Base-by-base conservation (phyloP, 2,113 vertebrate species). In the Apistogramma diplotaenia region DNA sequence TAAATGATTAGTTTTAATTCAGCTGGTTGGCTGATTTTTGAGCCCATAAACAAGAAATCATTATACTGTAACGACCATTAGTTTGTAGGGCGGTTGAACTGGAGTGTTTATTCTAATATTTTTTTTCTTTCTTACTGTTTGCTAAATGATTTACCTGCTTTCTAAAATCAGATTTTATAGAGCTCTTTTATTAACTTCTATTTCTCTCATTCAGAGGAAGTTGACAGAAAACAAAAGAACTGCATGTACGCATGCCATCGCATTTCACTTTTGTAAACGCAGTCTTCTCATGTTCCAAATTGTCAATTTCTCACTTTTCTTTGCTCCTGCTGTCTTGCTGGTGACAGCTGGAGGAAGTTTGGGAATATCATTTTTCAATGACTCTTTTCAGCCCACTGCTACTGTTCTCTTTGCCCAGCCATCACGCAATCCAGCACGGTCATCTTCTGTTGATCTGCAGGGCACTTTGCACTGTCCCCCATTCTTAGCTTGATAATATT, bases 181-280 rank as follows among this genome's bases (percentile, higher is more conserved):
- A 35, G 8, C 33, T 35, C 33, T 8, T 6, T 37, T 25, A 25
- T 37, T 53, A 35, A 25, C 43, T 60, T 83, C n/a, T 33, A n/a
- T 33, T 46, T 54, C 49, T 81, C 13, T 53, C 43, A 59, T 75
- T 72, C 62, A 53, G 18, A 43, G 35, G 49, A 74, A 54, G 58
- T 13, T 76, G 82, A 61, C 27, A 40, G 71, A 74, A 67, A 67
- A 19, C 19, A n/a, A 49, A 33, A 27, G 15, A 33, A 23, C 29
- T 61, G 33, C 18, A 76, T 76, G 74, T 81, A 75, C 70, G 51
- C 83, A 57, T 61, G 40, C 70, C 59, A 71, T 87, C 43, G 31
- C 80, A 79, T 86, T 74, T 85, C 29, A 29, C 86, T 27, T 53
- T 18, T 76, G 29, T 84, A 70, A 23, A 76, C 35, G n/a, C 40